phyloP scores from a whole-genome alignment of 2,888 invertebrate species.

The Dryomyza anilis region DNA sequence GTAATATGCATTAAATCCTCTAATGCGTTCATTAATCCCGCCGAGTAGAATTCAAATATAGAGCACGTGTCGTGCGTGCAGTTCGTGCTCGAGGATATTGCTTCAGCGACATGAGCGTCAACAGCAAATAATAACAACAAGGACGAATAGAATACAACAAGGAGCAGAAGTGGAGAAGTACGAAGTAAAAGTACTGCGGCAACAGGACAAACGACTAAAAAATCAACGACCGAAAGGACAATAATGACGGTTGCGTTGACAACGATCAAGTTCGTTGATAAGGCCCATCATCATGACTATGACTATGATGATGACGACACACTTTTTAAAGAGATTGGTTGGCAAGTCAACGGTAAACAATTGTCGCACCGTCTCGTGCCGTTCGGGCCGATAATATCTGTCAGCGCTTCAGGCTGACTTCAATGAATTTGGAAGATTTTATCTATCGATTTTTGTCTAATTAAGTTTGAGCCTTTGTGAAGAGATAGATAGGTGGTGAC shows the following conservation, averaged over 20 bases:
- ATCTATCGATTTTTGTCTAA: conserved; percentile 28
- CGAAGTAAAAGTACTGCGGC: background rate
- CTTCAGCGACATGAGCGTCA: conserved; percentile 38
- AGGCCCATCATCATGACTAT: conserved; percentile 1
- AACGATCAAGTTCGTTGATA: conserved; percentile 39
- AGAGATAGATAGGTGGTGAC: background rate
- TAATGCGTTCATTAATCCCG: conserved; percentile 61
- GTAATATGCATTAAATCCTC: conserved; percentile 59
- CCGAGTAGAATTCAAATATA: conserved; percentile 44
- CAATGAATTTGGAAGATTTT: conserved; percentile 22
- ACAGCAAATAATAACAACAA: background rate
- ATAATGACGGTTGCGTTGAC: conserved; percentile 32
- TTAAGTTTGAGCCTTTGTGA: conserved; percentile 30
- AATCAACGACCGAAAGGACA: conserved; percentile 31
- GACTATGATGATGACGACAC: conserved; percentile 21
- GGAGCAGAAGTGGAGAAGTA: conserved; percentile 10
- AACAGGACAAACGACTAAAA: conserved; percentile 31
- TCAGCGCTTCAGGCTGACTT: background rate
- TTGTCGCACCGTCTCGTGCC: background rate
- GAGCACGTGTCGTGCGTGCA: conserved; percentile 43
- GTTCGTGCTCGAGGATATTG: conserved; percentile 57
- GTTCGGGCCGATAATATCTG: conserved; percentile 22
- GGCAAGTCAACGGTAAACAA: conserved; percentile 23
- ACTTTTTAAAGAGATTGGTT: conserved; percentile 11
- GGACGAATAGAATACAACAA: conserved; percentile 4